Evolutionary conservation across 2,797 vertebrate genomes (phyloP).

Genomic region (Gallinago stenura): DNA sequence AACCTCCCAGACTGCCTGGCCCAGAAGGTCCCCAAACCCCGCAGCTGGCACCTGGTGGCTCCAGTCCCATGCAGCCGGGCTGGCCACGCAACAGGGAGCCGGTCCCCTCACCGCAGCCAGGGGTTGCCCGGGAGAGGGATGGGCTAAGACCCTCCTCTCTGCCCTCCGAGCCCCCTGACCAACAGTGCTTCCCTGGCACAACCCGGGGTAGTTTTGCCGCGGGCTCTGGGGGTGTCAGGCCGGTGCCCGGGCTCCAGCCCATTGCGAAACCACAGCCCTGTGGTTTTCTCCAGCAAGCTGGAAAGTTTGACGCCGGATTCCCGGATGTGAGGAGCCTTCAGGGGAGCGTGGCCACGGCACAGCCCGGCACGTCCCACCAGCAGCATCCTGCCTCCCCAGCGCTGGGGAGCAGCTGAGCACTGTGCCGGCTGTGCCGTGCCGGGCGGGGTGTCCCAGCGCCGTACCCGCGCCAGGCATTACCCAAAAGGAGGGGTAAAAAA

Average conservation of each 20-base stretch:
- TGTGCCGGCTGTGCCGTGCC: rapidly evolving
- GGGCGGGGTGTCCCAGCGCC: no score
- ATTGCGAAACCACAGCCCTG: slow-evolving; percentile 14
- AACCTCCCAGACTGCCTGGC: not conserved
- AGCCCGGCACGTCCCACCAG: not conserved
- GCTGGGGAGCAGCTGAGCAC: not conserved
- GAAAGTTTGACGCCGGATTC: slow-evolving; percentile 51
- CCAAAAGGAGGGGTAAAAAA: no score
- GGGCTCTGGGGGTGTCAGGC: not conserved
- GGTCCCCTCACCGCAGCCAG: rapidly evolving
- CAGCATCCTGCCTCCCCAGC: not conserved
- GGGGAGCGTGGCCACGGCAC: not conserved
- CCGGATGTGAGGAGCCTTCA: slow-evolving; percentile 51
- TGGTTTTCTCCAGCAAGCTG: slow-evolving; percentile 5
- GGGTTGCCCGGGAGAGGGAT: not conserved
- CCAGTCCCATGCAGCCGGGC: rapidly evolving
- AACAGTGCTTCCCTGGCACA: not conserved
- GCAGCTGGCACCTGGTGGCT: rapidly evolving
- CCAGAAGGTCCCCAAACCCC: rapidly evolving
- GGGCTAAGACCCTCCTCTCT: not conserved
- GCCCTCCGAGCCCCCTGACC: rapidly evolving
- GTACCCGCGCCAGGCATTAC: no score
- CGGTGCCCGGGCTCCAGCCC: not conserved
- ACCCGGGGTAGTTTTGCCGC: rapidly evolving
- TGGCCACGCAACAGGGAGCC: rapidly evolving